Evolutionary conservation across 1,140 invertebrate genomes (phyloP).

Genomic region (Diabrotica virgifera): DNA sequence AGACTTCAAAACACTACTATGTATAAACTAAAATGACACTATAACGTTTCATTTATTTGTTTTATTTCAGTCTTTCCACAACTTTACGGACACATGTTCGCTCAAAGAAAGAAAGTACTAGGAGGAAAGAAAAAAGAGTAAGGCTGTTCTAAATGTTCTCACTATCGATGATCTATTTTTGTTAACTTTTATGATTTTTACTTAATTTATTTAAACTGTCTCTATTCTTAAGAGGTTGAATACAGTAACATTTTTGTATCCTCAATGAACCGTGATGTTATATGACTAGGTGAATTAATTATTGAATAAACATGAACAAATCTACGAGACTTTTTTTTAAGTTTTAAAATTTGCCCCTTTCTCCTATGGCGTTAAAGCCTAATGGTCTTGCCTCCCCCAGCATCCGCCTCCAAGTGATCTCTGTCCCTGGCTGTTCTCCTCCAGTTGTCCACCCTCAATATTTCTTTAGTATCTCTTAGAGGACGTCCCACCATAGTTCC

Average conservation of each 20-base stretch:
- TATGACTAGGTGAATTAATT: no score
- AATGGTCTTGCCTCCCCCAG: no score
- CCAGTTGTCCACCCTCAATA: no score
- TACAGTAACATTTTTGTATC: no score
- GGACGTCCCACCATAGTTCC: no score
- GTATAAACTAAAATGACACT: background rate
- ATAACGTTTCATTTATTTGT: slow-evolving; percentile 25
- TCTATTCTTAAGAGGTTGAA: no score
- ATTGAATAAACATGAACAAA: background rate
- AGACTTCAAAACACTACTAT: background rate
- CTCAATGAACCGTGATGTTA: no score
- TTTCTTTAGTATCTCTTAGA: no score
- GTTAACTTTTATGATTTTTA: background rate
- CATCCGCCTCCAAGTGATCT: no score
- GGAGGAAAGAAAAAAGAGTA: slow-evolving; percentile 7
- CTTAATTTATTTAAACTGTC: no score
- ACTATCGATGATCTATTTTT: no score
- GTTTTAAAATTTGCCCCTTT: background rate
- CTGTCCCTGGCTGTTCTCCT: no score
- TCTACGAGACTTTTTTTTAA: background rate
- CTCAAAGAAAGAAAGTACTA: slow-evolving; percentile 80
- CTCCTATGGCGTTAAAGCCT: background rate
- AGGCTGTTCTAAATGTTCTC: background rate
- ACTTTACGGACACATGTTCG: slow-evolving; percentile 81
- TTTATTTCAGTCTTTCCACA: slow-evolving; percentile 72